Evolutionary conservation across 2,797 vertebrate genomes (phyloP), one percentile per base, ranked within the genome.

Genomic region (Diplodus puntazzo): DNA sequence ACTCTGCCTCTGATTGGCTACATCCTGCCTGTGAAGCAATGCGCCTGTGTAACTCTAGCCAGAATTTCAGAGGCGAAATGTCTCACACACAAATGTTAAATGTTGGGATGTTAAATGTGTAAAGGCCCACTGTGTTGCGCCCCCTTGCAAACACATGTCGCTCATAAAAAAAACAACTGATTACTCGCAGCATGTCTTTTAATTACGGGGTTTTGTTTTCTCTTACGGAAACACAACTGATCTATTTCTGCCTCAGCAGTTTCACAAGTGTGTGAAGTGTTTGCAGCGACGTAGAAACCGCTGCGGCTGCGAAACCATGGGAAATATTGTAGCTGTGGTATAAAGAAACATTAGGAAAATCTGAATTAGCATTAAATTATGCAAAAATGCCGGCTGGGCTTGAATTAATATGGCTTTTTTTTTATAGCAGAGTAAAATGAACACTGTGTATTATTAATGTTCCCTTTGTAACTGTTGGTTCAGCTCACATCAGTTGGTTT

Each of bases 391-490:
- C 8, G 53, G 4, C 12, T 30, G 27, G 42, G 52, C 39, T 55
- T 57, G 16, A 43, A 49, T 62, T 9, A 52, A 66, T 55, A 16
- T 11, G 16, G 1, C n/a, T 43, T 14, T 43, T 18, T 34, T 52
- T 34, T 7, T 30, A 14, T 5, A 46, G 55, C 23, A 10, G 43
- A 45, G 59, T 49, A 21, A 65, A 21, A 73, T 66, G n/a, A 77
- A 50, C 27, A 39, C 3, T 2, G 54, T 72, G n/a, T 63, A 49
- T 73, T 55, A 74, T 76, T 72, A 42, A 74, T 73, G 69, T 58
- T 58, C 30, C 21, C 21, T 58, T 1, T 58, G 23, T 39, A 55
- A 21, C 46, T 80, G 69, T 61, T 69, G 54, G 39, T 42, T 66
- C 43, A 66, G 9, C 62, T 63, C 45, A 58, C 16, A 61, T 73